phyloP scores from a whole-genome alignment of 2,113 vertebrate species.

The Silurus meridionalis region DNA sequence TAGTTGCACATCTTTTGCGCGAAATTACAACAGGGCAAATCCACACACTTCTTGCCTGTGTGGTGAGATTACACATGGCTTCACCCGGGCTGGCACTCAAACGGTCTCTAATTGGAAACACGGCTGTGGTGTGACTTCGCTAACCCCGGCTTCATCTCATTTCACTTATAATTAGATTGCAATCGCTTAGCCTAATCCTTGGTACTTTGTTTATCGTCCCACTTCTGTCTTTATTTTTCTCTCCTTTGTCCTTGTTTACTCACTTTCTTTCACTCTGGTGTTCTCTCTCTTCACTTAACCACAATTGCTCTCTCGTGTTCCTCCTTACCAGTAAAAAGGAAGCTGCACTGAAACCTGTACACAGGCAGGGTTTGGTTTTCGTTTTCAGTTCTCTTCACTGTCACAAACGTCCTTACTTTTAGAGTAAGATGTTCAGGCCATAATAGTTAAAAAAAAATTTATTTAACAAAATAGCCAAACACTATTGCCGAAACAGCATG shows the following conservation, averaged over 20 bases:
- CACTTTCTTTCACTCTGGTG: neutral
- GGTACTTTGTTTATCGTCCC: constrained; percentile 30
- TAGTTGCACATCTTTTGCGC: neutral
- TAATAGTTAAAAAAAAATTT: neutral
- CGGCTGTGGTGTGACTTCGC: constrained; percentile 14
- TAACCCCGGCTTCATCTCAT: constrained; percentile 7
- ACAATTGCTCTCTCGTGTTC: neutral
- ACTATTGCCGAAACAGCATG: neutral
- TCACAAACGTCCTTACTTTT: neutral
- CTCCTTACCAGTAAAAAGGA: neutral
- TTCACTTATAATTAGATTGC: constrained; percentile 30
- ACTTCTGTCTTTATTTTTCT: neutral
- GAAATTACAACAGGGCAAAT: neutral
- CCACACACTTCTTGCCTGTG: neutral
- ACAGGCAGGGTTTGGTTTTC: neutral
- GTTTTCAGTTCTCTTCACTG: neutral
- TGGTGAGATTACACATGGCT: neutral
- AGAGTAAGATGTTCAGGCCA: neutral
- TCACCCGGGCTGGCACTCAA: neutral
- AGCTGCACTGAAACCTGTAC: neutral
- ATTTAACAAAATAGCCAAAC: neutral
- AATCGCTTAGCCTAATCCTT: constrained; percentile 9
- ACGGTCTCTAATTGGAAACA: constrained; percentile 33
- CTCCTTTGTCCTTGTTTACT: neutral
- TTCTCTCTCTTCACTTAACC: constrained; percentile 4